Evolutionary conservation across 2,888 invertebrate genomes (phyloP), one percentile per base, ranked within the genome.

Genomic region (Torymus aiolomorphi): DNA sequence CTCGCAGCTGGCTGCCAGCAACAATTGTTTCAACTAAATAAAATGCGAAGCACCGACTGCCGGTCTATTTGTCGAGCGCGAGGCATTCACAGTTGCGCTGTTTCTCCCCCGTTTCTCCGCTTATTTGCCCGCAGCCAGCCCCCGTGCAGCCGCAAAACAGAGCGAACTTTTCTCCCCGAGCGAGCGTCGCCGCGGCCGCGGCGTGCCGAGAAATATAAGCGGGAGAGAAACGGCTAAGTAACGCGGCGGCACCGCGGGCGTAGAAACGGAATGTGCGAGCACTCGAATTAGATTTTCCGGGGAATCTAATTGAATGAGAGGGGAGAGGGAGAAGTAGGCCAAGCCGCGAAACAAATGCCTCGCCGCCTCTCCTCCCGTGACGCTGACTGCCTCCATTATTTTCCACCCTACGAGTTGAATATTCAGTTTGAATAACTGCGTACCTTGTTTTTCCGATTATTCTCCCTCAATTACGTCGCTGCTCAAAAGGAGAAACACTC

Each of bases 201-300:
- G 12, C 69, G 69, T 69, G 69, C 69, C 31, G 57, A 56, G 69
- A 69, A 69, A 69, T 65, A 65, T 65, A 65, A 65, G 65, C 65
- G 63, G 63, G 24, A 61, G 18, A 61, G 18, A 61, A 12, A 61
- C 12, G 20, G 61, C 10, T 57, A 57, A 61, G 61, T 13, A 20
- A 61, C 16, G 66, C 52, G 52, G 0, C 31, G 56, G 31, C 49
- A 69, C 69, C 61, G 63, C 56, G 61, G 20, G 74, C 42, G n/a
- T 20, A 63, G 62, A 59, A 66, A 65, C 65, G 65, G 71, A 67
- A 72, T 62, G 67, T 3, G 72, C 78, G 61, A 56, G 16, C 66
- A 54, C n/a, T 61, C 67, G 75, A 79, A 79, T 79, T 75, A 79
- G 69, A 79, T 70, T 75, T 79, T 67, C 73, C 74, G 59, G 67